A percentile compares a stretch with the other conserved stretches of the same genome.
Evolutionary conservation across 2,797 vertebrate species (phyloP).

Genomic region (Natrix natrix): DNA sequence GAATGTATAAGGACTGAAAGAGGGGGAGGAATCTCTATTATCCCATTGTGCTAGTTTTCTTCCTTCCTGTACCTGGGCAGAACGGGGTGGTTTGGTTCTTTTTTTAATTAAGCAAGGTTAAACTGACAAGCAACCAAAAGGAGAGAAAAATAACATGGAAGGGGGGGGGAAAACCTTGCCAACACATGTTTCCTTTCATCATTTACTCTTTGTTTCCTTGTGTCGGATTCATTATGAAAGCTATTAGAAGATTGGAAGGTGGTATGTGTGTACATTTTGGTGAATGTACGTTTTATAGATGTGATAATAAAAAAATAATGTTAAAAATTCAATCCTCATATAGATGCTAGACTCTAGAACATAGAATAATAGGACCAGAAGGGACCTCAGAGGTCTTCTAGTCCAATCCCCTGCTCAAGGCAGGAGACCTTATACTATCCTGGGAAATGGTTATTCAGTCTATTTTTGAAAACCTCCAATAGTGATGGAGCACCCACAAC

Average conservation of each 20-base stretch:
- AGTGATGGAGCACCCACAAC: not conserved
- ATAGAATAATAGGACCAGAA: not conserved
- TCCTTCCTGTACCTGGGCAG: not conserved
- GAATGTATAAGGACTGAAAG: not conserved
- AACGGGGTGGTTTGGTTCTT: not conserved
- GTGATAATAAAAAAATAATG: too few relatives aligned
- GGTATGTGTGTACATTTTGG: not conserved
- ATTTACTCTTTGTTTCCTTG: not conserved
- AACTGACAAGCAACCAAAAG: not conserved
- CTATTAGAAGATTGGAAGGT: not conserved
- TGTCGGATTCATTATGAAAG: not conserved
- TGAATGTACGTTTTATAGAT: not conserved
- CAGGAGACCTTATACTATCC: not conserved
- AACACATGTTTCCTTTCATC: not conserved
- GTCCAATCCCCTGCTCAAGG: not conserved
- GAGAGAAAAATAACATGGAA: not conserved
- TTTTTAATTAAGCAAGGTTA: not conserved
- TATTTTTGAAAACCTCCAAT: not conserved
- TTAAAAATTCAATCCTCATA: not conserved
- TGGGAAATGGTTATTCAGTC: not conserved
- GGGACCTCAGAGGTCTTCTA: not conserved
- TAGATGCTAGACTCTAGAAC: not conserved
- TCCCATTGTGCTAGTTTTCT: not conserved
- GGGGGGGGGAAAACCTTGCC: not conserved
- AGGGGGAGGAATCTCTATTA: not conserved